These are phyloP conservation scores for Merops nubicus DNA, from an alignment of 2,113 vertebrate genomes.

Conservation along the genomic window DNA sequence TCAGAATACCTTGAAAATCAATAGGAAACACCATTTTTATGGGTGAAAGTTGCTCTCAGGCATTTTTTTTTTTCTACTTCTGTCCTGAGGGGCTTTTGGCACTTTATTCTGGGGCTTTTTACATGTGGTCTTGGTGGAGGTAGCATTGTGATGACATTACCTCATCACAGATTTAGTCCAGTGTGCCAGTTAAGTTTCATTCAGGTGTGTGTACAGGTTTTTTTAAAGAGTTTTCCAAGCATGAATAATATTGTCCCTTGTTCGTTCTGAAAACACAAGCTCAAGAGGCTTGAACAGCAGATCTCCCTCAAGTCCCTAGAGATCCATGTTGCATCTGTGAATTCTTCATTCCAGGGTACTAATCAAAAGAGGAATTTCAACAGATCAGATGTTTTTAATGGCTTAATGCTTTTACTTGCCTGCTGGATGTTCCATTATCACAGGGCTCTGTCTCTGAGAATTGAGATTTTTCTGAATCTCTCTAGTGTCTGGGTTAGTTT, in stretches of 20 bases:
- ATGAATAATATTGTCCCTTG: neutral
- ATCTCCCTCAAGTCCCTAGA: neutral
- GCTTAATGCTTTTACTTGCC: neutral
- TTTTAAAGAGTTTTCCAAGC: neutral
- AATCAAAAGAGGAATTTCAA: neutral
- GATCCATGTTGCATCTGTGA: neutral
- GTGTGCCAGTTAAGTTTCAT: neutral
- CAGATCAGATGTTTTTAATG: neutral
- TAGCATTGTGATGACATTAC: neutral
- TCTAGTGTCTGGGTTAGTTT: neutral
- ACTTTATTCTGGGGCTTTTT: neutral
- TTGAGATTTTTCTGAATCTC: neutral
- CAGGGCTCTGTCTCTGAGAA: neutral
- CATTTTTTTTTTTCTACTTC: neutral
- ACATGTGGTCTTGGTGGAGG: neutral
- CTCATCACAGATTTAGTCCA: neutral
- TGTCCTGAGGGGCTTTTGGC: neutral
- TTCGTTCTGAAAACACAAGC: neutral
- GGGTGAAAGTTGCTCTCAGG: neutral
- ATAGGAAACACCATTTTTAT: neutral
- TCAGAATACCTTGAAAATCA: neutral
- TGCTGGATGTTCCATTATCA: neutral
- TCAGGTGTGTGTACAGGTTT: neutral
- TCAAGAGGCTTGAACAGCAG: neutral
- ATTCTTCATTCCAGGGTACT: neutral